phyloP scores from a whole-genome alignment of 2,113 vertebrate species.

The Corythornis cristatus region DNA sequence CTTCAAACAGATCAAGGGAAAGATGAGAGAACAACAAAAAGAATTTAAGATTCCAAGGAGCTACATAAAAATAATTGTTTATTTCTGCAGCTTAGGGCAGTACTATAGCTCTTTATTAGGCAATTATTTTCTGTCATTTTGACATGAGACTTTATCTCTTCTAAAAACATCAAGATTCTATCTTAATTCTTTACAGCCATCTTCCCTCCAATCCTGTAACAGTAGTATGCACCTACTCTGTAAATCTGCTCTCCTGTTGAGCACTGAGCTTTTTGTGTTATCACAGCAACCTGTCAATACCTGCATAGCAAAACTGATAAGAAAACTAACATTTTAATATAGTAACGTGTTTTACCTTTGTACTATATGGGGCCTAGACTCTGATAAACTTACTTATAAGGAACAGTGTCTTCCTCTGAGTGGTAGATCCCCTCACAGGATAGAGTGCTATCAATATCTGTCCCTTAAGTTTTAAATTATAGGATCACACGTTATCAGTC shows the following conservation, averaged over 20 bases:
- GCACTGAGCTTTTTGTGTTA: background rate
- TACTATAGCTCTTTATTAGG: slow-evolving; percentile 50
- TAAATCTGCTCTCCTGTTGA: slow-evolving; percentile 1
- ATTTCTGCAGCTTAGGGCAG: slow-evolving; percentile 43
- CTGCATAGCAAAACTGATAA: slow-evolving; percentile 2
- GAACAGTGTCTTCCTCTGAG: slow-evolving; percentile 2
- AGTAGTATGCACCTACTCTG: background rate
- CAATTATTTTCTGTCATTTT: slow-evolving; percentile 60
- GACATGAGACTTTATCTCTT: slow-evolving; percentile 19
- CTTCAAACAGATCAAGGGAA: slow-evolving; percentile 19
- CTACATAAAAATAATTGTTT: slow-evolving; percentile 49
- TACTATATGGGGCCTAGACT: background rate
- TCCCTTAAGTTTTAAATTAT: slow-evolving; percentile 49
- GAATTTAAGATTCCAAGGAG: slow-evolving; percentile 8
- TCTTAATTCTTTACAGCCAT: background rate
- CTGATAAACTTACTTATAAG: slow-evolving; percentile 35
- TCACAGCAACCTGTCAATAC: slow-evolving; percentile 38
- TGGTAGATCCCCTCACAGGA: background rate
- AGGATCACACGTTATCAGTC: slow-evolving; percentile 39
- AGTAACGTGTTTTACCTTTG: background rate
- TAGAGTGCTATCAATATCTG: slow-evolving; percentile 37
- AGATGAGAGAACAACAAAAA: slow-evolving; percentile 26
- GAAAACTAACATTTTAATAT: background rate
- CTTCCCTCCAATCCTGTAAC: background rate
- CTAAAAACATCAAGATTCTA: background rate